These are phyloP conservation scores for Panagrolaimus sp. DNA, from an alignment of 1,140 invertebrate genomes.

Conservation along the genomic window DNA sequence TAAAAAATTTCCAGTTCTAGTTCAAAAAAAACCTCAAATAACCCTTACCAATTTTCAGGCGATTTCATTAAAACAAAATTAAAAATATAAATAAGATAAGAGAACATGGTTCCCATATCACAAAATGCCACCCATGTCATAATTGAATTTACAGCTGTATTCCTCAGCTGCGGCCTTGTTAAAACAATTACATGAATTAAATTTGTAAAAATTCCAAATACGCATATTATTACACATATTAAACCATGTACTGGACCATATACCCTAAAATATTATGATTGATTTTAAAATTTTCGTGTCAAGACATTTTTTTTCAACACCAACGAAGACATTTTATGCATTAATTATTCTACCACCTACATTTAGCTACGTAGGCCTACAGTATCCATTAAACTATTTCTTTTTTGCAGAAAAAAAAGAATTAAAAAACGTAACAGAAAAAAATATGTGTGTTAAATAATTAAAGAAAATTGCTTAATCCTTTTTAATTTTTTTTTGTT, in stretches of 20 bases:
- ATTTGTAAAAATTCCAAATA: slow-evolving; percentile 55
- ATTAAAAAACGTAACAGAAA: background rate
- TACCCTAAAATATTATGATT: slow-evolving; percentile 22
- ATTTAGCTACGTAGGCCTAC: too few relatives aligned
- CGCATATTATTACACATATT: slow-evolving; percentile 46
- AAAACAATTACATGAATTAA: slow-evolving; percentile 53
- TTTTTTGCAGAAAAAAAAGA: background rate
- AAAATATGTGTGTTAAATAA: background rate
- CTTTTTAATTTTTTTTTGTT: too few relatives aligned
- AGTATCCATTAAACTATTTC: too few relatives aligned
- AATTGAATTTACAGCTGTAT: slow-evolving; percentile 49
- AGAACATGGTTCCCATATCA: slow-evolving; percentile 55
- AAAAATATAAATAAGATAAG: slow-evolving; percentile 53
- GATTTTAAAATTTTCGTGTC: background rate
- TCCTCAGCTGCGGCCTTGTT: slow-evolving; percentile 44
- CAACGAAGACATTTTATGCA: background rate
- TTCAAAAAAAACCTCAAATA: background rate
- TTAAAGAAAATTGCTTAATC: too few relatives aligned
- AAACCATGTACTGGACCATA: slow-evolving; percentile 41
- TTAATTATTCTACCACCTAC: too few relatives aligned
- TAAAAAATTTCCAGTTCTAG: background rate
- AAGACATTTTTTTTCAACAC: background rate
- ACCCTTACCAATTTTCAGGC: slow-evolving; percentile 31
- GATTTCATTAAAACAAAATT: slow-evolving; percentile 48
- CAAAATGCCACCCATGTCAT: slow-evolving; percentile 55